Conservation (phyloP, 2,888 invertebrate species). For the Hirudinaria manillensis region DNA sequence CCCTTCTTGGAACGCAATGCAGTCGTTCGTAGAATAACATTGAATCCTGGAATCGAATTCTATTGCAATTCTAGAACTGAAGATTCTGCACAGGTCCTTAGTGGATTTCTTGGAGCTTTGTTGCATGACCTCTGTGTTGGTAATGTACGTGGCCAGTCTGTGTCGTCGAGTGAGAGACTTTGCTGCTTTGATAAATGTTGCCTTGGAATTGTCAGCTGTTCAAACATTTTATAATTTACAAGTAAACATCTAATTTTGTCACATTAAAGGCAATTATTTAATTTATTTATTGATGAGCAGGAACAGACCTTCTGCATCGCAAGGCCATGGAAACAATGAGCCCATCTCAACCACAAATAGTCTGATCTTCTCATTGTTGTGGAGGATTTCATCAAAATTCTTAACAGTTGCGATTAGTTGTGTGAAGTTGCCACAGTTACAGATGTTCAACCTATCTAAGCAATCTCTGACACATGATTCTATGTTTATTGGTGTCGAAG, state of each 20-base stretch:
- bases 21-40: too few species aligned
- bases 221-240: neutral
- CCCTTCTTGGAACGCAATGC: too few species aligned
- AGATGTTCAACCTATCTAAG: constrained; percentile 11
- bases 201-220: neutral
- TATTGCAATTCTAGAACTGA: constrained; percentile 6
- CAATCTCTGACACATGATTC: constrained; percentile 7
- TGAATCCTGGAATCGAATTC: constrained; percentile 4
- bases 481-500: neutral
- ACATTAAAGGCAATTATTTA: neutral
- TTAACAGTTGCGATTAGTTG: constrained; percentile 5
- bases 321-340: constrained; percentile 6
- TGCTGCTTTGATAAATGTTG: neutral
- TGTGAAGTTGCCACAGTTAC: constrained; percentile 3
- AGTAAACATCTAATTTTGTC: neutral
- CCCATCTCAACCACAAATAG: constrained; percentile 1
- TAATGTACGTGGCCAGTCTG: neutral
- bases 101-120: neutral
- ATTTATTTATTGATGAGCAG: neutral
- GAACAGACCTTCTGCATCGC: neutral
- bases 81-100: neutral
- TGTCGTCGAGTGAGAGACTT: neutral
- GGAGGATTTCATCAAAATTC: constrained; percentile 2
- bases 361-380: neutral
- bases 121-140: neutral